Base-by-base conservation (phyloP, 2,888 invertebrate genomes). In the Idaea biselata region DNA sequence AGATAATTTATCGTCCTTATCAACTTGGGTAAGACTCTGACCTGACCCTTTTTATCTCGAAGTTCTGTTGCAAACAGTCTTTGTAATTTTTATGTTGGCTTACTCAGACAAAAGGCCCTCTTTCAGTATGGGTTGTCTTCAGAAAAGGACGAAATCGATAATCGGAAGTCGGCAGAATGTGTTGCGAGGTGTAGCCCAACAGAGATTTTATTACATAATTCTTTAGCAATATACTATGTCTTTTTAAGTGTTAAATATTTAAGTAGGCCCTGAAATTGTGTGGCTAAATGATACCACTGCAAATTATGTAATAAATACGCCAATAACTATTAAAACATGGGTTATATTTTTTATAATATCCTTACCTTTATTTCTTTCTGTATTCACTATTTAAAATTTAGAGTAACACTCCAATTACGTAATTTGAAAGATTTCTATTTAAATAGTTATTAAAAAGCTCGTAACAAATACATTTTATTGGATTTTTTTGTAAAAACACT, bases 401-500 rank as follows among this genome's bases (percentile, higher is more conserved):
- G 44, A 11, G 11, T 44, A 8, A 44, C 44, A 44, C 8, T 44
- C 44, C 44, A 44, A n/a, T 58, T n/a, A 33, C n/a, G 33, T 33
- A 14, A 11, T 58, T 33, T 33, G 33, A 44, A 16, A 58, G 16
- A 33, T 18, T 16, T 33, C 0, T 44, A 16, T 5, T 7, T 16
- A 55, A 55, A 55, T 55, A 55, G 6, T 55, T 55, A n/a, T 55
- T 55, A 16, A 54, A 18, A 61, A 64, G 63, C 61, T 66, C 55
- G 60, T 67, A 68, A 69, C 64, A 67, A 61, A 62, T 65, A 62
- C 75, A 79, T 79, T 73, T 76, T 66, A 66, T 65, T 60, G 60
- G 58, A 64, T 56, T 70, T 72, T 75, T 76, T 72, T 61, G 64
- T 62, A 60, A 70, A 78, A 76, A 74, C 63, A 70, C 58, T 63